These are phyloP conservation scores for Tribolium castaneum DNA, from an alignment of 1,140 invertebrate species.

Conservation along the genomic window DNA sequence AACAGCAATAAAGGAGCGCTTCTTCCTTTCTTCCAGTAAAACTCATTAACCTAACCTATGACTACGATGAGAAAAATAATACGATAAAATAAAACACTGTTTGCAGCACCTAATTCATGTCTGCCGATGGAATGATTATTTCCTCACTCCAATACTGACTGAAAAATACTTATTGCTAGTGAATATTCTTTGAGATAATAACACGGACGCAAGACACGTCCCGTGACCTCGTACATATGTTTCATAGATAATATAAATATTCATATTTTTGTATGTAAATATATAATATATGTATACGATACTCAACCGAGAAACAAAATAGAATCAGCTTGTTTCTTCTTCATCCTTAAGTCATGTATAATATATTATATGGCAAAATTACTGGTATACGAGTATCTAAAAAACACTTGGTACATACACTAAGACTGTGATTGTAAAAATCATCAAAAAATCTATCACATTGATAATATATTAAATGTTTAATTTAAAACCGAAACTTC, in stretches of 20 bases:
- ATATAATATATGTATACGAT: slow-evolving; percentile 37
- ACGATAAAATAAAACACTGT: slow-evolving; percentile 45
- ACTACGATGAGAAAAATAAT: slow-evolving; percentile 50
- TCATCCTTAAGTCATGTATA: slow-evolving; percentile 54
- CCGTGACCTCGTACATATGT: slow-evolving; percentile 8
- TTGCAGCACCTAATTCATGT: slow-evolving; percentile 45
- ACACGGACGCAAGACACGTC: slow-evolving; percentile 34
- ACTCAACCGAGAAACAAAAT: slow-evolving; percentile 34
- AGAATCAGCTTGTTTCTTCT: slow-evolving; percentile 40
- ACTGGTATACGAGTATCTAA: slow-evolving; percentile 65
- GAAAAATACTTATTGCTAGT: slow-evolving; percentile 62
- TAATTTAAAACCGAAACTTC: slow-evolving; percentile 46
- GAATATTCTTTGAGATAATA: slow-evolving; percentile 56
- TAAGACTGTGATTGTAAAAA: slow-evolving; percentile 65
- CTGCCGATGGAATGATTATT: slow-evolving; percentile 57
- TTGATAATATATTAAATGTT: slow-evolving; percentile 62
- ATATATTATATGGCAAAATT: slow-evolving; percentile 62
- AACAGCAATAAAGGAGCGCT: not conserved
- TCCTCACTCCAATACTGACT: slow-evolving; percentile 62
- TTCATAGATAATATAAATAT: slow-evolving; percentile 36
- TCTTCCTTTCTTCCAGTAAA: slow-evolving; percentile 5
- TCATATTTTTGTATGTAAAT: slow-evolving; percentile 36
- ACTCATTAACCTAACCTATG: slow-evolving; percentile 40
- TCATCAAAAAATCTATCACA: slow-evolving; percentile 66
- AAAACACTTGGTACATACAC: slow-evolving; percentile 63